Conservation (phyloP, 2,888 invertebrate species). For the Artemia sinica region DNA sequence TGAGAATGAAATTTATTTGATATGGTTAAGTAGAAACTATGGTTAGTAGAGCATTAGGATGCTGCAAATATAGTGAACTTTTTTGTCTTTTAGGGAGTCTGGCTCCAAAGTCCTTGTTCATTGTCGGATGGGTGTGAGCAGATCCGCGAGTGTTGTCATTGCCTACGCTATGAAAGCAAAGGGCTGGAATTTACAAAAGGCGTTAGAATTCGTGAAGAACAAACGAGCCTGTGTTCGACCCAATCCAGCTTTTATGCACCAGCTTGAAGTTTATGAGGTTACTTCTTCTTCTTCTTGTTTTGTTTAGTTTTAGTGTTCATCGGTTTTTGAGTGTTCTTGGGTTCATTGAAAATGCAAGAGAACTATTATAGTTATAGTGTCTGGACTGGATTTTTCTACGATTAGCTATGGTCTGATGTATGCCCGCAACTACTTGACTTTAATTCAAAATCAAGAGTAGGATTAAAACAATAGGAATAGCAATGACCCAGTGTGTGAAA, state of each 20-base stretch:
- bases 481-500: no score
- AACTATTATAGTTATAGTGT: no score
- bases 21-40: not conserved
- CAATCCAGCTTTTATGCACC: conserved; percentile 79
- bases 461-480: no score
- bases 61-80: conserved; percentile 15
- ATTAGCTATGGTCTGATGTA: no score
- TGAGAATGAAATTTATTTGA: not conserved
- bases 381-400: no score
- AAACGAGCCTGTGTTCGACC: conserved; percentile 88
- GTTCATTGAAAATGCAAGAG: no score
- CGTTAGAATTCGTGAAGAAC: conserved; percentile 71
- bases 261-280: conserved; percentile 68
- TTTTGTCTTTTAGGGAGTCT: conserved; percentile 42
- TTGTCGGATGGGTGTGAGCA: conserved; percentile 97
- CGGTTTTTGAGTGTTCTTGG: no score
- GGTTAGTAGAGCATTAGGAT: not conserved
- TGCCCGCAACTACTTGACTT: no score
- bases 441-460: no score
- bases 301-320: no score
- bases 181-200: conserved; percentile 76
- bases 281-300: not conserved
- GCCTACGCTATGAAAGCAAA: conserved; percentile 97
- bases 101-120: conserved; percentile 91
- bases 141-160: conserved; percentile 93